These are phyloP conservation scores for Erinaceus europaeus DNA, from an alignment of 2,113 vertebrate species.

Conservation along the genomic window DNA sequence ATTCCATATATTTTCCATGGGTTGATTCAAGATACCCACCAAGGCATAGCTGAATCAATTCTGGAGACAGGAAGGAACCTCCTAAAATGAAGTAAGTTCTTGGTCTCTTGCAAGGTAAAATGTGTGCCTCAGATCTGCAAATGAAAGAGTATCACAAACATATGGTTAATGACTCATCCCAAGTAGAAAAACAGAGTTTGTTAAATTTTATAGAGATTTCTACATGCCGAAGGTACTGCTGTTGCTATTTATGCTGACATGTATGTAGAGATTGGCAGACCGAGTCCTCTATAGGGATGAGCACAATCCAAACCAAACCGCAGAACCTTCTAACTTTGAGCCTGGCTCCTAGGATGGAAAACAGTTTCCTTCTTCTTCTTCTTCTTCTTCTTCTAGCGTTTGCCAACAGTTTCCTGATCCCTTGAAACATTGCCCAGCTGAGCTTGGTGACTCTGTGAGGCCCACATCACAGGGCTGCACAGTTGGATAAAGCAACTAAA, in stretches of 20 bases:
- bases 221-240: slow-evolving; percentile 87
- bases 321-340: slow-evolving; percentile 83
- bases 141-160: slow-evolving; percentile 80
- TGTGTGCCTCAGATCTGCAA: slow-evolving; percentile 69
- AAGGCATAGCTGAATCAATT: neutral
- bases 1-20: slow-evolving; percentile 67
- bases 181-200: slow-evolving; percentile 84
- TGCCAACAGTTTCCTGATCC: slow-evolving; percentile 77
- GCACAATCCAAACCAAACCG: slow-evolving; percentile 87
- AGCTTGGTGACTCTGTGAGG: slow-evolving; percentile 71
- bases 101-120: slow-evolving; percentile 68
- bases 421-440: slow-evolving; percentile 79
- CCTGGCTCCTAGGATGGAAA: slow-evolving; percentile 82
- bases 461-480: slow-evolving; percentile 43
- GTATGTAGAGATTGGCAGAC: slow-evolving; percentile 88
- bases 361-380: slow-evolving; percentile 70
- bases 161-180: slow-evolving; percentile 87
- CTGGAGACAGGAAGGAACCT: slow-evolving; percentile 41
- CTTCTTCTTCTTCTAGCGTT: too few relatives aligned
- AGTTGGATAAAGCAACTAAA: slow-evolving; percentile 30
- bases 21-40: slow-evolving; percentile 52
- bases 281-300: slow-evolving; percentile 85
- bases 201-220: slow-evolving; percentile 85
- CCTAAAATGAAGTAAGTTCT: slow-evolving; percentile 46
- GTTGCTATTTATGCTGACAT: slow-evolving; percentile 88